Percentiles rank a stretch among this genome's conserved stretches.
Conservation (phyloP, 2,888 invertebrate species). For the Auanema freiburgensis region DNA sequence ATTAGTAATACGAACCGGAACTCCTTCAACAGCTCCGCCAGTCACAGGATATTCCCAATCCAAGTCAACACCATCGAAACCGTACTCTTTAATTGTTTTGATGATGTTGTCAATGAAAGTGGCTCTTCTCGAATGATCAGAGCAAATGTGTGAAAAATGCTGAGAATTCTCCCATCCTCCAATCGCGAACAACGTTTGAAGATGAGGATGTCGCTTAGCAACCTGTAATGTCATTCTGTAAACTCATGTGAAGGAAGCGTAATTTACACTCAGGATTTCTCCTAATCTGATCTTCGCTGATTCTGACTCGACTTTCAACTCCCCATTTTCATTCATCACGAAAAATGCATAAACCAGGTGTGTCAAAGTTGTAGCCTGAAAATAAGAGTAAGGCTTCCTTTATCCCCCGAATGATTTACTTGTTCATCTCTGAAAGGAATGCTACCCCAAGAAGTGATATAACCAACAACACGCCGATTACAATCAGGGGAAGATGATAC, state of each 20-base stretch:
- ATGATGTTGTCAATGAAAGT: slow-evolving; percentile 47
- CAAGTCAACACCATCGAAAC: slow-evolving; percentile 62
- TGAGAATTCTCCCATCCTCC: slow-evolving; percentile 64
- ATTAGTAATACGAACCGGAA: slow-evolving; percentile 25
- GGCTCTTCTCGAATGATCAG: slow-evolving; percentile 42
- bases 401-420: slow-evolving; percentile 19
- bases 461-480: slow-evolving; percentile 52
- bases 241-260: not conserved
- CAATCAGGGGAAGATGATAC: too few species aligned
- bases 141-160: slow-evolving; percentile 51
- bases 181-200: slow-evolving; percentile 59
- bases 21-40: slow-evolving; percentile 56
- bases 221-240: slow-evolving; percentile 23
- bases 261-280: slow-evolving; percentile 22
- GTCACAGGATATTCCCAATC: slow-evolving; percentile 64
- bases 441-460: slow-evolving; percentile 61
- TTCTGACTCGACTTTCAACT: slow-evolving; percentile 36
- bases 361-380: slow-evolving; percentile 52
- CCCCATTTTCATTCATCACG: slow-evolving; percentile 48
- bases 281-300: slow-evolving; percentile 29
- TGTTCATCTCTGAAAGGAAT: slow-evolving; percentile 51
- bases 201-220: slow-evolving; percentile 37
- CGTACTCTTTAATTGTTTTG: slow-evolving; percentile 43
- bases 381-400: not conserved
- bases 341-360: slow-evolving; percentile 63